These are phyloP conservation scores for Myotis daubentonii DNA, from an alignment of 2,797 vertebrate species.

Conservation along the genomic window DNA sequence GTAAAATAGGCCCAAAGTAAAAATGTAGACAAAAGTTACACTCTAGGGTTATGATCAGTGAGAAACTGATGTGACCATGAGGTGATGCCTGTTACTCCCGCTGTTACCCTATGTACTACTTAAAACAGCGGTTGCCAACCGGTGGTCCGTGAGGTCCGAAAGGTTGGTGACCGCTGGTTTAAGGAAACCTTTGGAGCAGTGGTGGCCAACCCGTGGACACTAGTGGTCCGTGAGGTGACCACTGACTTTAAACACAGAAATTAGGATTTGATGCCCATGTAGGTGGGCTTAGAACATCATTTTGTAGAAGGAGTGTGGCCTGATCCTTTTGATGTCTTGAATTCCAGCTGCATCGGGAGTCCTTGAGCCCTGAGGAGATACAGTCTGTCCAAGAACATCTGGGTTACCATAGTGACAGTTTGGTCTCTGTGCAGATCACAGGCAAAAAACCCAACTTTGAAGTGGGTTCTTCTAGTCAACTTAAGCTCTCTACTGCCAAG, in stretches of 20 bases:
- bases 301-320: background rate
- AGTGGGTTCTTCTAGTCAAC: constrained; percentile 94
- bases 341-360: constrained; percentile 87
- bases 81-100: background rate
- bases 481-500: constrained; percentile 91
- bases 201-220: too few relatives aligned
- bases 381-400: constrained; percentile 80
- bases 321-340: constrained; percentile 52
- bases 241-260: background rate
- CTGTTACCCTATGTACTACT: background rate
- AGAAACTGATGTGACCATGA: background rate
- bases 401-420: constrained; percentile 85
- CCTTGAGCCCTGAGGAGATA: constrained; percentile 83
- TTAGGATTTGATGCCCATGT: background rate
- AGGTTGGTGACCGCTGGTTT: too few relatives aligned
- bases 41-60: background rate
- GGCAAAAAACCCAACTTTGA: constrained; percentile 95
- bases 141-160: too few relatives aligned
- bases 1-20: background rate
- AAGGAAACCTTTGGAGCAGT: too few relatives aligned
- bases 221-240: too few relatives aligned
- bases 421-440: constrained; percentile 86
- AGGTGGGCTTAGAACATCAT: too few relatives aligned
- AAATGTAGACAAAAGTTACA: background rate
- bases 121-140: too few relatives aligned